These are phyloP conservation scores for Perithous albicinctus DNA, from an alignment of 2,888 invertebrate species.

Conservation along the genomic window DNA sequence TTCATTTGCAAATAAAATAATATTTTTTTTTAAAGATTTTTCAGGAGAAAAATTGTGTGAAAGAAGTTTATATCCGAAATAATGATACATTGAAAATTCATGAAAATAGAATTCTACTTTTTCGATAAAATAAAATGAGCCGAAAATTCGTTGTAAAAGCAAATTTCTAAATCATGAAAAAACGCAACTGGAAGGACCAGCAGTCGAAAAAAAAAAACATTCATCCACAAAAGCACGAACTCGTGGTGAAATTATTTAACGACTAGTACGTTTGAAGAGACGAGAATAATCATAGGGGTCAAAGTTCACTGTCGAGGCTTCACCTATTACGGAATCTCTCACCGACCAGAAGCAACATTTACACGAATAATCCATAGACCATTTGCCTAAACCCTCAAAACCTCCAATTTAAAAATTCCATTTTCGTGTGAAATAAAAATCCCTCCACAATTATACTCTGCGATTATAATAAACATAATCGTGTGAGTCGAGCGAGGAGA, in stretches of 20 bases:
- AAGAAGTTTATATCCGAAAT: too few species aligned
- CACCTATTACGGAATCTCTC: background rate
- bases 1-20: too few species aligned
- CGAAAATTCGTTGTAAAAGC: background rate
- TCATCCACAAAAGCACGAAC: too few species aligned
- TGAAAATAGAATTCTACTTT: too few species aligned
- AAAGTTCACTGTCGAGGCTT: constrained; percentile 5
- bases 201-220: background rate
- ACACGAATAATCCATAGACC: background rate
- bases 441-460: background rate
- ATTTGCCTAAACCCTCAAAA: background rate
- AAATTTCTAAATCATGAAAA: background rate
- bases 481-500: too few species aligned
- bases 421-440: background rate
- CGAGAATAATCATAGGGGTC: background rate
- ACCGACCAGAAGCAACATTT: background rate
- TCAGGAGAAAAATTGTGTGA: too few species aligned
- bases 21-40: too few species aligned
- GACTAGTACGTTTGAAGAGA: background rate
- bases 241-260: background rate
- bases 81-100: background rate
- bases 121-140: too few species aligned
- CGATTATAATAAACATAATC: background rate
- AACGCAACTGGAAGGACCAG: background rate
- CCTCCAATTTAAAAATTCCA: background rate